Evolutionary conservation across 2,113 vertebrate species (phyloP), one percentile per base, ranked within the genome.

Genomic region (Nibea albiflora): DNA sequence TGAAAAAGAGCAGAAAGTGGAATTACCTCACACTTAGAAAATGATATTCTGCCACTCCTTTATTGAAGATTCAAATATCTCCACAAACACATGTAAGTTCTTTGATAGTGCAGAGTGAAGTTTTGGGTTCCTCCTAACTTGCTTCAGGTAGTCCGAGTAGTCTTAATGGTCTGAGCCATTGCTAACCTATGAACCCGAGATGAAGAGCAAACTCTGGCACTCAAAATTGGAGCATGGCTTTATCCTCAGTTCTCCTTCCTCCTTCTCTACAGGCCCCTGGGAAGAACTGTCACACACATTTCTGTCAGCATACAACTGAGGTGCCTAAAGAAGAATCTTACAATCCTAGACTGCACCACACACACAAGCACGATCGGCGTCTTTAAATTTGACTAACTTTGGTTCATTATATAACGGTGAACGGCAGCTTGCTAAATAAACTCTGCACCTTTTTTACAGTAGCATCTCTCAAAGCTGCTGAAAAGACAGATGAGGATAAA

Each of bases 201-300:
- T 73, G 64, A 80, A 82, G 88, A 73, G 39, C 54, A 81, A 87
- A 90, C 78, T 72, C 35, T 10, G 12, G 70, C 60, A 14, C 49
- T 67, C 64, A 42, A 53, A 85, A 83, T 63, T 50, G 52, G 58
- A 64, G 54, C 58, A n/a, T 61, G 68, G 76, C 73, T 75, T 81
- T 71, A 61, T 20, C 39, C 11, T 56, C 58, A 44, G 19, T 57
- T 44, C 69, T 47, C 39, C n/a, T 63, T 35, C 64, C 22, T 57
- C 61, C 61, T 56, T 68, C 42, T 68, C 63, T 56, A 14, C 28
- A 65, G 39, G 81, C 50, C 53, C 75, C 49, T 74, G 67, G 72
- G 76, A 73, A 46, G 76, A 80, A 64, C 5, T 76, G 67, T 61
- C 50, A 67, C 63, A 84, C 71, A n/a, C n/a, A 44, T 73, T 68